Evolutionary conservation across 2,797 vertebrate genomes (phyloP).

Genomic region (Gymnothorax reevesii): DNA sequence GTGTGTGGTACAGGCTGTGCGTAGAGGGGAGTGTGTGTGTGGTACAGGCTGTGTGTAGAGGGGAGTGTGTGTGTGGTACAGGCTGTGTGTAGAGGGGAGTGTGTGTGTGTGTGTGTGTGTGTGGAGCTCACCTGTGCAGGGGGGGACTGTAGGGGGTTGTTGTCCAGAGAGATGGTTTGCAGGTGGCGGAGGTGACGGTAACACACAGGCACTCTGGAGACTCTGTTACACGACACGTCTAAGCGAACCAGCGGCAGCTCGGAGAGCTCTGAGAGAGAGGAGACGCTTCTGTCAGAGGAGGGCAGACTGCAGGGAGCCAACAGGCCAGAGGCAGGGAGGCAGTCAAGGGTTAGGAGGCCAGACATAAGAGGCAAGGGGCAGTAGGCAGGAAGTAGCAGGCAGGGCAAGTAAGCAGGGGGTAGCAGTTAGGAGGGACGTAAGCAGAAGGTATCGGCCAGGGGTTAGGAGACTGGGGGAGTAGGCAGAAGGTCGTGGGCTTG

Average conservation of each 20-base stretch:
- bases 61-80: no score
- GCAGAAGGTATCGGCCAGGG: neutral
- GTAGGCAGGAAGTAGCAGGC: neutral
- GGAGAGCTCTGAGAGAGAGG: conserved; percentile 73
- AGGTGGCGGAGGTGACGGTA: conserved; percentile 87
- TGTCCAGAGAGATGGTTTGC: conserved; percentile 83
- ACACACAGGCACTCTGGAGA: conserved; percentile 82
- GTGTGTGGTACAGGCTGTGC: no score
- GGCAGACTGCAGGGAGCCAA: neutral
- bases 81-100: neutral
- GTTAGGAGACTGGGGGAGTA: neutral
- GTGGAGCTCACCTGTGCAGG: conserved; percentile 74
- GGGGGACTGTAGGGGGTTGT: conserved; percentile 87
- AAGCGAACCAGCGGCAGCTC: conserved; percentile 85
- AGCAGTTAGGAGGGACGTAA: no score
- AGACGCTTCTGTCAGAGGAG: neutral
- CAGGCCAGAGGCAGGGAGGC: no score
- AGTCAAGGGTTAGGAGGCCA: no score
- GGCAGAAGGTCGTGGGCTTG: no score
- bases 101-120: neutral
- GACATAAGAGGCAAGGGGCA: no score
- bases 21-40: neutral
- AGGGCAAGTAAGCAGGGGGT: neutral
- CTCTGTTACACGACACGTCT: conserved; percentile 89
- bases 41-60: neutral